phyloP scores from a whole-genome alignment of 2,888 invertebrate species.

The Polyommatus iphigenia region DNA sequence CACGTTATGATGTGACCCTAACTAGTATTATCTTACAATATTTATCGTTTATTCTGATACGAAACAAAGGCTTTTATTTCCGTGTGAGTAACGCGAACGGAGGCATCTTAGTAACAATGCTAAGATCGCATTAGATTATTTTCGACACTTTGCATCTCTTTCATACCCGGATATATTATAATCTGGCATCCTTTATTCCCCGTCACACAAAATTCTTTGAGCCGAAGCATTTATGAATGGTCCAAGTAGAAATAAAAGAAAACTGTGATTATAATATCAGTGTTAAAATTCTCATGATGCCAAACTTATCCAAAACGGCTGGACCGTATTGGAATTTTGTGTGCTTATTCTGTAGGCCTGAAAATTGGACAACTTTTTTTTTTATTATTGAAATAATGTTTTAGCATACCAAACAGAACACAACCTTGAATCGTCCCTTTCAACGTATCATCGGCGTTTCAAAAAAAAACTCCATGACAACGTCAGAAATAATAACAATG shows the following conservation, averaged over 20 bases:
- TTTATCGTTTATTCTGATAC: background rate
- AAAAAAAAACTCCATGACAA: no score
- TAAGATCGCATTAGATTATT: slow-evolving; percentile 13
- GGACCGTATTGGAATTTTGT: background rate
- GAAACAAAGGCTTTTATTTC: slow-evolving; percentile 8
- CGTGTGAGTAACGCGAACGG: background rate
- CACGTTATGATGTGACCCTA: background rate
- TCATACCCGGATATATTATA: slow-evolving; percentile 13
- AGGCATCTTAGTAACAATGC: slow-evolving; percentile 10
- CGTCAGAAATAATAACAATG: no score
- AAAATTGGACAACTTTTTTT: no score
- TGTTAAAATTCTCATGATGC: background rate
- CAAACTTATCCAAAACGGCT: background rate
- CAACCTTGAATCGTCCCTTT: no score
- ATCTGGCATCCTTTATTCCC: slow-evolving; percentile 34
- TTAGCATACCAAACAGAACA: no score
- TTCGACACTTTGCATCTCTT: background rate
- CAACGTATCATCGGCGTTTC: no score
- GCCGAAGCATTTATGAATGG: slow-evolving; percentile 35
- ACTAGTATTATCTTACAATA: background rate
- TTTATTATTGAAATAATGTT: no score
- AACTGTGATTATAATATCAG: background rate
- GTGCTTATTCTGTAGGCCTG: no score
- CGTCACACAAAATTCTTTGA: slow-evolving; percentile 38
- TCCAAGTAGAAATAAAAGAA: slow-evolving; percentile 31